phyloP scores from a whole-genome alignment of 2,888 invertebrate species.

The Apotomis capreana region DNA sequence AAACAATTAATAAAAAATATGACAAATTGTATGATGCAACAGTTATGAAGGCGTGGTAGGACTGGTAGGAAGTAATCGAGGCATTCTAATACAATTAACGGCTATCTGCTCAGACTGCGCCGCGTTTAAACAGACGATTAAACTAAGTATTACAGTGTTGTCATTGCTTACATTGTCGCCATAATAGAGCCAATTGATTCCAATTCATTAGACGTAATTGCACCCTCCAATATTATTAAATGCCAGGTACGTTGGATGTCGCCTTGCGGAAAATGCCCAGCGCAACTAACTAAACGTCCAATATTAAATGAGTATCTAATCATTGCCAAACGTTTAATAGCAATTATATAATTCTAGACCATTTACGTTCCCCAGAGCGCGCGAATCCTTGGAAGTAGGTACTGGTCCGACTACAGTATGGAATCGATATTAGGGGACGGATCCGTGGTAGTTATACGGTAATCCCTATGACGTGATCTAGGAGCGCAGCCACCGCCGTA shows the following conservation, averaged over 20 bases:
- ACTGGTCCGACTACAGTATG: too few species aligned
- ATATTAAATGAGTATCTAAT: neutral
- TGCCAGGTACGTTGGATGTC: too few species aligned
- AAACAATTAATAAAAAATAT: neutral
- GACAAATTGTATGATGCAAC: neutral
- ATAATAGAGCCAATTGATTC: neutral
- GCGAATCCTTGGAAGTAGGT: too few species aligned
- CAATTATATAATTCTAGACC: too few species aligned
- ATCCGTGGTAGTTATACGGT: too few species aligned
- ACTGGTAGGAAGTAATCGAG: neutral
- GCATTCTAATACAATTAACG: neutral
- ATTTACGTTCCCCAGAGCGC: too few species aligned
- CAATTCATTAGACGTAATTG: constrained; percentile 16
- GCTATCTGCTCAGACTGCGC: neutral
- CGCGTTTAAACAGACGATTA: neutral
- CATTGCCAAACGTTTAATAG: neutral
- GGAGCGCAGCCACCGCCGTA: too few species aligned
- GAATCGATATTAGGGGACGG: too few species aligned
- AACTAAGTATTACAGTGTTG: constrained; percentile 1
- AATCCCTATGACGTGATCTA: too few species aligned
- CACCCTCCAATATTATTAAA: too few species aligned
- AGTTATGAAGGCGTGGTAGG: neutral
- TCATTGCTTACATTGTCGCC: constrained; percentile 11
- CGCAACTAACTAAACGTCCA: too few species aligned
- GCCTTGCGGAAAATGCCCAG: too few species aligned